Evolutionary conservation across 2,113 vertebrate genomes (phyloP), one percentile per base, ranked within the genome.

Genomic region (Triplophysa dalaica): DNA sequence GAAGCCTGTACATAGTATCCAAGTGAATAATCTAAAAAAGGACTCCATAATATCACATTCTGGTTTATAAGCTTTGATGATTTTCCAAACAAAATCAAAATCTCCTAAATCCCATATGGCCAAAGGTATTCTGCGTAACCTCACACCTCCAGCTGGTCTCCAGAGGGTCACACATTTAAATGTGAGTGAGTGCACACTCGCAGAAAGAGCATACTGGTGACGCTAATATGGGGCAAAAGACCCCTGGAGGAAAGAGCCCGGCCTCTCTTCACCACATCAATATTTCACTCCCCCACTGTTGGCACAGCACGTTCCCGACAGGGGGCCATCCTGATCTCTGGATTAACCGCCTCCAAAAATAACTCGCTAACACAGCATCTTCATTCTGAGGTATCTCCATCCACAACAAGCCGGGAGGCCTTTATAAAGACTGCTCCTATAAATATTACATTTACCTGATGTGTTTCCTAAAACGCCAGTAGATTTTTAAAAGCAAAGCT

Each of bases 241-340:
- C 77, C 73, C 83, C 83, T 77, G 65, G 64, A 80, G 79, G 81
- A 83, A 45, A 65, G 24, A 50, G 58, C 64, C 67, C 52, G 56
- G 78, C 68, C 68, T 75, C 68, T 77, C 68, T 77, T 24, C 75
- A 66, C 61, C 83, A 77, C 81, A 85, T 87, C 79, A 85, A 87
- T 87, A 85, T 87, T 85, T 87, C 52, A 85, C 67, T 80, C 68
- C 76, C 81, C 74, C 81, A 61, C 83, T 82, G 81, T 73, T 80
- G 72, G 80, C 79, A 61, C 78, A 73, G 77, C 54, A 63, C 64
- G 73, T 80, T 82, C 81, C n/a, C 73, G 24, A 54, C 66, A 70
- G 79, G 76, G 78, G 66, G 64, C n/a, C 78, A 68, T 85, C 75
- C 64, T 81, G 69, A 70, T 85, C 75, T 54, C 50, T 63, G 79